Conservation (phyloP, 1,140 invertebrate species). For the Diachasmimorpha longicaudata region DNA sequence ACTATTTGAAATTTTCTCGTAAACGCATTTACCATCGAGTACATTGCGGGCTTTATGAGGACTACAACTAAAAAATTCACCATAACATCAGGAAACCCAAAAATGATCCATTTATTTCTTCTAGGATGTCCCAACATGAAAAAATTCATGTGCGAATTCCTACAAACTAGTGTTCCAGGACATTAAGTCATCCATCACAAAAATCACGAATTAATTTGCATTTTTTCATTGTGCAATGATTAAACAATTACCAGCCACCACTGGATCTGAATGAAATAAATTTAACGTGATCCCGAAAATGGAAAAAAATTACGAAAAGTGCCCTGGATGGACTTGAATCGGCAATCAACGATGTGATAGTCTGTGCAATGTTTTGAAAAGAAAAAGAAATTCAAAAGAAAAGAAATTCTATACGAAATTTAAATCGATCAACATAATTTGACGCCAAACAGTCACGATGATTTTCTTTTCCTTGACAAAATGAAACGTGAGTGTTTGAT, state of each 20-base stretch:
- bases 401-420: background rate
- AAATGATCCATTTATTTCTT: no score
- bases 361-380: constrained; percentile 35
- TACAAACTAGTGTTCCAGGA: no score
- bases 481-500: background rate
- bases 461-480: background rate
- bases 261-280: background rate
- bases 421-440: background rate
- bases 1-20: no score
- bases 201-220: no score
- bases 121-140: no score
- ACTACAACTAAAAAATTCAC: no score
- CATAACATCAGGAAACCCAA: no score
- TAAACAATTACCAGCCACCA: background rate
- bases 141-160: no score
- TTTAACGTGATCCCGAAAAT: background rate
- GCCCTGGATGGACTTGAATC: constrained; percentile 31
- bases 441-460: background rate
- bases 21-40: no score
- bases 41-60: no score
- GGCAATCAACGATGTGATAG: constrained; percentile 60
- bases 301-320: constrained; percentile 30
- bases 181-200: no score
- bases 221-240: background rate
- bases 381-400: background rate